Percentiles rank a stretch among this genome's conserved stretches.
Evolutionary conservation across 2,113 vertebrate genomes (phyloP).

Genomic region (Monopterus albus): DNA sequence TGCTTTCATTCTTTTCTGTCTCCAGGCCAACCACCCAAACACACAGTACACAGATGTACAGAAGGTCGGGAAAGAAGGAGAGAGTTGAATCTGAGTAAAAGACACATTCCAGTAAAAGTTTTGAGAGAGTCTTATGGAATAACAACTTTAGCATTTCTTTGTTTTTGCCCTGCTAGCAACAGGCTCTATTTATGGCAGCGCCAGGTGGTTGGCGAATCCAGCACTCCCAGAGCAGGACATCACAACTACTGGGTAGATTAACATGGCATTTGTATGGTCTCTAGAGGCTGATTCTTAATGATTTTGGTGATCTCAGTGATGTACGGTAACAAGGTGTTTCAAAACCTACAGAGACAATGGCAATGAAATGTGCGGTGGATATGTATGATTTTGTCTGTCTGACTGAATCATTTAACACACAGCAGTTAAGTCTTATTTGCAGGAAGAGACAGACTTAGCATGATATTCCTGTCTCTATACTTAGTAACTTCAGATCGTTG

Average conservation of each 20-base stretch:
- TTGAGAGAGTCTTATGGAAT: not conserved
- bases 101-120: not conserved
- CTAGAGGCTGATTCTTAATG: no score
- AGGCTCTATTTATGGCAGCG: not conserved
- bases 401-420: not conserved
- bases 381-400: no score
- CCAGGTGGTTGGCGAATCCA: no score
- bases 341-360: no score
- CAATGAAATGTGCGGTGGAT: no score
- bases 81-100: not conserved
- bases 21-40: slow-evolving; percentile 3
- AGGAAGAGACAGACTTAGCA: no score
- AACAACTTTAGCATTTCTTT: no score
- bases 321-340: no score
- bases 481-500: slow-evolving; percentile 1
- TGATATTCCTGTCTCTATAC: slow-evolving; percentile 3
- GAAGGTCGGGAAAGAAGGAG: not conserved
- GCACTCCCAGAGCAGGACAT: not conserved
- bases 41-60: not conserved
- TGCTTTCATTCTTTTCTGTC: not conserved
- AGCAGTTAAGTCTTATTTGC: no score
- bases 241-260: no score
- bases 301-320: no score
- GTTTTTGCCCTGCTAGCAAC: not conserved
- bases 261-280: no score